Conservation (phyloP, 2,888 invertebrate genomes). For the Leucania comma region DNA sequence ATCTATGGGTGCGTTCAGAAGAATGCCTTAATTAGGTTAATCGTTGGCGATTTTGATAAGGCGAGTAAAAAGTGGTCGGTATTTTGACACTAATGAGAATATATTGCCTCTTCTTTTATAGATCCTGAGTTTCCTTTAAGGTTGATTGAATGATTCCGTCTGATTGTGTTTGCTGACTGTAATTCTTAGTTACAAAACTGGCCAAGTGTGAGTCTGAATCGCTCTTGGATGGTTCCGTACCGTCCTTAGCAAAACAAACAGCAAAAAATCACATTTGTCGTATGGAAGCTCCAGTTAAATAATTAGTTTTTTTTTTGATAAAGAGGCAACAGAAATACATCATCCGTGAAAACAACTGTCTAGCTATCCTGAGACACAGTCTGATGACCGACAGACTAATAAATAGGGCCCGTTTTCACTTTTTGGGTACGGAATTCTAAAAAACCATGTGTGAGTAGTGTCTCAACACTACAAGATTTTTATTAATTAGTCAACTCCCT, state of each 20-base stretch:
- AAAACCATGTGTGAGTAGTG: conserved; percentile 19
- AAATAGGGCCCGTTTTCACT: too few relatives aligned
- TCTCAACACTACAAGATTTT: conserved; percentile 50
- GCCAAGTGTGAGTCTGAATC: too few relatives aligned
- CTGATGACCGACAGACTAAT: too few relatives aligned
- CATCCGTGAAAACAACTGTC: too few relatives aligned
- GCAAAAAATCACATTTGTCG: too few relatives aligned
- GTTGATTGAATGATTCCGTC: conserved; percentile 49
- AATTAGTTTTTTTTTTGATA: too few relatives aligned
- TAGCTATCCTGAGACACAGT: too few relatives aligned
- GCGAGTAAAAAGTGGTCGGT: conserved; percentile 79
- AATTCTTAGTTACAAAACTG: conserved; percentile 28
- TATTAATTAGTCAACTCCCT: conserved; percentile 59
- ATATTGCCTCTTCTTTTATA: conserved; percentile 71
- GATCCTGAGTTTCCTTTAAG: conserved; percentile 46
- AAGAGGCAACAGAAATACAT: too few relatives aligned
- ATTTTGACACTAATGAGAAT: conserved; percentile 86
- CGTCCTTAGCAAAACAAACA: too few relatives aligned
- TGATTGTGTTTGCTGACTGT: conserved; percentile 33
- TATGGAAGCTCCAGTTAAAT: too few relatives aligned
- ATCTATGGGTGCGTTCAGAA: conserved; percentile 80
- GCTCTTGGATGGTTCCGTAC: too few relatives aligned
- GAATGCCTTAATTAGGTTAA: conserved; percentile 89
- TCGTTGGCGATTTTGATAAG: conserved; percentile 83
- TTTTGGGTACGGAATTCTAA: too few relatives aligned